Conservation (phyloP, 2,888 invertebrate genomes). For the Scaeva pyrastri region DNA sequence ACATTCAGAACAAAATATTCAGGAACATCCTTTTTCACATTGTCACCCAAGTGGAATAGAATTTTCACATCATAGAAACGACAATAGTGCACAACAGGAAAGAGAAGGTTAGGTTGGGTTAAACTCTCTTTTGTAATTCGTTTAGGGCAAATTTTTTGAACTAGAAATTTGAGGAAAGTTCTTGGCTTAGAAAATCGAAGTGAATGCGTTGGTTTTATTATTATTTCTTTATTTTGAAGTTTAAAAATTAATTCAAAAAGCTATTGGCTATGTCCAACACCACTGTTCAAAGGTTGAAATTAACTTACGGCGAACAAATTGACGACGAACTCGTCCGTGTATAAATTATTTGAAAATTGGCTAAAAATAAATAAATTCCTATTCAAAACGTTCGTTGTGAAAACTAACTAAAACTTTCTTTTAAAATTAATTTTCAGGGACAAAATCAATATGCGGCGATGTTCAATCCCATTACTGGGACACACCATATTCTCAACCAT, state of each 20-base stretch:
- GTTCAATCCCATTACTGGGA: constrained; percentile 84
- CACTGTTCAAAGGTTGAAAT: neutral
- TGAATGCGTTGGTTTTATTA: neutral
- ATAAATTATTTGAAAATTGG: neutral
- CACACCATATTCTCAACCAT: constrained; percentile 91
- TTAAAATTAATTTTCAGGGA: constrained; percentile 79
- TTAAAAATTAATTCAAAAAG: neutral
- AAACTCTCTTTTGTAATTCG: constrained; percentile 5
- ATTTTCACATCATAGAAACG: neutral
- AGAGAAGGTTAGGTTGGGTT: neutral
- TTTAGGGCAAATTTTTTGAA: neutral
- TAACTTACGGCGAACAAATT: no score
- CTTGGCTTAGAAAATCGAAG: neutral
- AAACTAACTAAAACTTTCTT: constrained; percentile 6
- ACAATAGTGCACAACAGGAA: constrained; percentile 7
- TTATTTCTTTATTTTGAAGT: neutral
- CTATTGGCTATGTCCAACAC: neutral
- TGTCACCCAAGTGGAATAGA: constrained; percentile 14
- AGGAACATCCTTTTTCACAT: constrained; percentile 35
- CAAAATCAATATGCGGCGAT: constrained; percentile 82
- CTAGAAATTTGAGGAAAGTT: constrained; percentile 3
- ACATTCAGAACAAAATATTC: neutral
- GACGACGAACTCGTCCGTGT: neutral
- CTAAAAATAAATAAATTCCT: constrained; percentile 4
- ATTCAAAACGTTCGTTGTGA: neutral